Conservation (phyloP, 2,113 vertebrate genomes). For the Otus sunia region DNA sequence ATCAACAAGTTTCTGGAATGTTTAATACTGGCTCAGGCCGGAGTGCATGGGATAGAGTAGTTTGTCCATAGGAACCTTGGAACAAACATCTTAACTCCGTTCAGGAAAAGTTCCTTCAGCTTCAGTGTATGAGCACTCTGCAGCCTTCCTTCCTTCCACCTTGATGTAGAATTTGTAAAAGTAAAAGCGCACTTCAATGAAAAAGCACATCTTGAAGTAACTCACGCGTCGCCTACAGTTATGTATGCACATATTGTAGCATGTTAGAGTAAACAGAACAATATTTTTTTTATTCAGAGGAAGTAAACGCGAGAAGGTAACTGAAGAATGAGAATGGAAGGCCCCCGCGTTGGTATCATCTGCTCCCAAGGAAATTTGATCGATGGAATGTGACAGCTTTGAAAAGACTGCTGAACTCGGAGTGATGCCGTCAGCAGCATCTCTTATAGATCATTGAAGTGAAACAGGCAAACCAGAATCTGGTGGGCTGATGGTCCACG, state of each 20-base stretch:
- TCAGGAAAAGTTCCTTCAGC: constrained; percentile 56
- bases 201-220: constrained; percentile 52
- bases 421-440: background rate
- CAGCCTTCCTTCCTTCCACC: constrained; percentile 63
- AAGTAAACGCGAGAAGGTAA: background rate
- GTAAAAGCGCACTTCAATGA: constrained; percentile 41
- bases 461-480: background rate
- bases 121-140: constrained; percentile 57
- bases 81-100: constrained; percentile 49
- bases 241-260: constrained; percentile 45
- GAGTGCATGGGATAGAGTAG: constrained; percentile 42
- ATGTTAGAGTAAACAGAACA: constrained; percentile 36
- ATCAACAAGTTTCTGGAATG: constrained; percentile 89
- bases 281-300: background rate
- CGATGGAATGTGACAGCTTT: background rate
- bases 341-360: background rate
- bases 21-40: constrained; percentile 73
- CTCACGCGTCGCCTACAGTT: constrained; percentile 44
- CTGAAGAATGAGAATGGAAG: constrained; percentile 3
- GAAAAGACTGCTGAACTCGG: background rate
- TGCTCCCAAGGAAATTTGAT: background rate
- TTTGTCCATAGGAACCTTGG: constrained; percentile 44
- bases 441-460: background rate
- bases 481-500: background rate
- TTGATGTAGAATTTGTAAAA: constrained; percentile 61